Evolutionary conservation across 2,797 vertebrate species (phyloP).

Genomic region (Rhabdophis nuchalis): DNA sequence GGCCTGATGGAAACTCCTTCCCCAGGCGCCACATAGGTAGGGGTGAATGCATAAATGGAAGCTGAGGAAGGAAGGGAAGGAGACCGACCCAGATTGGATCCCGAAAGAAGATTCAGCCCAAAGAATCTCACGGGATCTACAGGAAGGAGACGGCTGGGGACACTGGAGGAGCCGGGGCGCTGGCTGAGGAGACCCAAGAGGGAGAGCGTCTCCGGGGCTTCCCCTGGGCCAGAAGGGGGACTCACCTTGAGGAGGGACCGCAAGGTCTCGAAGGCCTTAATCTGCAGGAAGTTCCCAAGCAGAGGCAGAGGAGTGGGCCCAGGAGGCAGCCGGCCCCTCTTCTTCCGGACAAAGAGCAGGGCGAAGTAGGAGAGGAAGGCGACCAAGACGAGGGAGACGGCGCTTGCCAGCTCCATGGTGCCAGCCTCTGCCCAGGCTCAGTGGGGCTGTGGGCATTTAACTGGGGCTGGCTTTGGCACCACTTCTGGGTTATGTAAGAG

Average conservation of each 20-base stretch:
- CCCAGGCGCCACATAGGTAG: not conserved
- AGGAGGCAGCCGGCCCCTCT: not conserved
- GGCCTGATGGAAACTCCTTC: not conserved
- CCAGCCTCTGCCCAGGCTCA: not conserved
- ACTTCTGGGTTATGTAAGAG: not conserved
- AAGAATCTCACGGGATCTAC: not conserved
- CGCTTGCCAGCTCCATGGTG: not conserved
- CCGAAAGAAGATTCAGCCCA: not conserved
- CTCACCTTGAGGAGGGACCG: slow-evolving; percentile 45
- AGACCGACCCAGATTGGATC: not conserved
- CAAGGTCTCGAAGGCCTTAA: not conserved
- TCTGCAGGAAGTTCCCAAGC: slow-evolving; percentile 24
- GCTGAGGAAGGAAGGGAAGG: not conserved
- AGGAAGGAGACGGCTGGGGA: not conserved
- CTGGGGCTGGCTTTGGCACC: not conserved
- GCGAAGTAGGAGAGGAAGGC: not conserved
- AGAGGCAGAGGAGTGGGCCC: slow-evolving; percentile 18
- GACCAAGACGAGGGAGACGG: not conserved
- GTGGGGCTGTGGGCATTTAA: not conserved
- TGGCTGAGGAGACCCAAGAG: not conserved
- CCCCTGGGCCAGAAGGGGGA: not conserved
- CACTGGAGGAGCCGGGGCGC: too few species aligned
- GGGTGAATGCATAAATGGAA: not conserved
- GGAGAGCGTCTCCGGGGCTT: too few species aligned
- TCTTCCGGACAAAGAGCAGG: slow-evolving; percentile 29